Base-by-base conservation (phyloP, 2,888 invertebrate species). In the Morpho helenor region DNA sequence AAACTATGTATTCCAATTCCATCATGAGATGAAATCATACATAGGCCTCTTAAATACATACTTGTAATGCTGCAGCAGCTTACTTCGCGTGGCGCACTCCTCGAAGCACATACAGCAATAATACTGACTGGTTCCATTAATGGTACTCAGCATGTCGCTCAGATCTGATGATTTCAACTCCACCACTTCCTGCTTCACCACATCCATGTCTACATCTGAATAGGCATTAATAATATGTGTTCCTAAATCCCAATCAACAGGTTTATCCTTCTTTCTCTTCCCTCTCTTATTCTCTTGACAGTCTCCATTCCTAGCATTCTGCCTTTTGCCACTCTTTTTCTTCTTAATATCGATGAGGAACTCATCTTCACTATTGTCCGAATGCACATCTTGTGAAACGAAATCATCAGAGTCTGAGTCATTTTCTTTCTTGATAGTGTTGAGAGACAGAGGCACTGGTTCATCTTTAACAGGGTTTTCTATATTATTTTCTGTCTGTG, bases 41-140 rank as follows among this genome's bases (percentile, higher is more conserved):
- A 31, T 31, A 3, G n/a, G 4, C 16, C 5, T 7, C 7, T 23
- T 10, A 16, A 40, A 9, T 4, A 57, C 69, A 62, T 69, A 91
- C 91, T 79, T 86, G 66, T 91, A 91, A 71, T 91, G 91, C 45
- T 78, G 71, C 23, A 90, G 59, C 70, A 89, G 80, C 7, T 82
- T 80, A 2, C 49, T 67, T 47, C 74, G 73, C 2, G 67, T 75
- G 51, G 62, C 75, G 56, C 75, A 83, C 64, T 79, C 79, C 10
- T 67, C 65, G 55, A 86, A 79, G 64, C 91, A 91, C 22, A 88
- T 80, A 56, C 91, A 91, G 64, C 91, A 91, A 60, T 80, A 71
- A 60, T 72, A 82, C 8, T 66, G 22, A 3, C 77, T 76, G 0
- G 45, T 54, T n/a, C 23, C 50, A 9, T 55, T 45, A 1, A 55